A percentile compares a stretch with the other conserved stretches of the same genome.
phyloP scores from a whole-genome alignment of 2,113 vertebrate species.

The Varanus salvator region DNA sequence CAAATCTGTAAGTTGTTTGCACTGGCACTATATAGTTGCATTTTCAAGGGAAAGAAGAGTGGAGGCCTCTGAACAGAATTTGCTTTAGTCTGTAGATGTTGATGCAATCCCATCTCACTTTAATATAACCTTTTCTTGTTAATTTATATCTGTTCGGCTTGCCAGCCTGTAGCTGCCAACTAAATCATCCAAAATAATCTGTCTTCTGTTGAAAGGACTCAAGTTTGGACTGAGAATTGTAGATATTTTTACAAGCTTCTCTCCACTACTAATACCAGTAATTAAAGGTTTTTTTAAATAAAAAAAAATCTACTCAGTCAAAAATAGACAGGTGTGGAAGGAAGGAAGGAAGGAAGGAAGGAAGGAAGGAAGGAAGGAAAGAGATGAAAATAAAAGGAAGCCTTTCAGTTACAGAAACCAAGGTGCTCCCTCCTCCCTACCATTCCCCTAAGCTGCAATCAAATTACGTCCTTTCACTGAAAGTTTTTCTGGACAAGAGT shows the following conservation, averaged over 20 bases:
- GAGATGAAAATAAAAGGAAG: constrained; percentile 56
- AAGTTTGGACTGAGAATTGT: constrained; percentile 35
- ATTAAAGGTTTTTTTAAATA: constrained; percentile 70
- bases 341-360: constrained; percentile 1
- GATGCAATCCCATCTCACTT: constrained; percentile 65
- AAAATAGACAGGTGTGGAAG: constrained; percentile 61
- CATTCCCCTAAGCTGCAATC: background rate
- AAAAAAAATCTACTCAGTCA: constrained; percentile 71
- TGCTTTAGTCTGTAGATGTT: constrained; percentile 39
- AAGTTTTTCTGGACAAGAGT: constrained; percentile 32
- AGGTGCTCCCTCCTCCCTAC: background rate
- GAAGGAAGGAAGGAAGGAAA: constrained; percentile 10
- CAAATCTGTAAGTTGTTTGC: rapidly evolving
- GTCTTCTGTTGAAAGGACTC: constrained; percentile 63
- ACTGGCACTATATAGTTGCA: background rate
- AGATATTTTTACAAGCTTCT: constrained; percentile 68
- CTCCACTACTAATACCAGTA: constrained; percentile 66
- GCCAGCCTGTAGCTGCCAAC: constrained; percentile 75
- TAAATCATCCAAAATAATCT: constrained; percentile 73
- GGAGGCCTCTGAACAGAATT: constrained; percentile 39
- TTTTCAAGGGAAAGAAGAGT: constrained; percentile 12
- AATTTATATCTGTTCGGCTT: constrained; percentile 74
- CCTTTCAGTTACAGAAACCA: constrained; percentile 66
- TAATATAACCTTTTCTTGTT: constrained; percentile 75
- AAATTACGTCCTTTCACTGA: constrained; percentile 41